Conservation (phyloP, 2,113 vertebrate genomes). For the Prunella fulvescens region DNA sequence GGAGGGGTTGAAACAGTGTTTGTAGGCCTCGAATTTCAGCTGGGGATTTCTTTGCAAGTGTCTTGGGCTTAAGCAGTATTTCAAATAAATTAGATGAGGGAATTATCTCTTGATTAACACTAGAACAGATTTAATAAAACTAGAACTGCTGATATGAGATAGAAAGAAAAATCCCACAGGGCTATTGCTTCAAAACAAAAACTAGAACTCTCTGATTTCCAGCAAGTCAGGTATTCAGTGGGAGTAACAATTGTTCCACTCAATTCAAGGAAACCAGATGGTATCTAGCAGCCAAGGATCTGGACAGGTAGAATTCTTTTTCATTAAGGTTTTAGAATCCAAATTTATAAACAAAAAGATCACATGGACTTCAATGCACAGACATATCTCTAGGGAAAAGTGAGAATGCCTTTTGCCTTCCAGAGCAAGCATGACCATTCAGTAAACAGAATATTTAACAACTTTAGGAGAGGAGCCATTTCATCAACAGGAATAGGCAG, state of each 20-base stretch:
- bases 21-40: not conserved
- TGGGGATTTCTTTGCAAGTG: not conserved
- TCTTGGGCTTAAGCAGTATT: not conserved
- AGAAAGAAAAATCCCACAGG: not conserved
- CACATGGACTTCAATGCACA: not conserved
- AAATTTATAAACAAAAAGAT: not conserved
- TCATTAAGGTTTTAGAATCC: not conserved
- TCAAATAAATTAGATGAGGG: constrained; percentile 21
- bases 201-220: not conserved
- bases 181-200: not conserved
- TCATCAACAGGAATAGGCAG: not conserved
- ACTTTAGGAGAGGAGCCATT: not conserved
- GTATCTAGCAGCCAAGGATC: not conserved
- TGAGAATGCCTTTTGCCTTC: not conserved
- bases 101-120: constrained; percentile 9
- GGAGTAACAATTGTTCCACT: not conserved
- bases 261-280: not conserved
- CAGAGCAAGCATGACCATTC: not conserved
- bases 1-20: not conserved
- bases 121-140: constrained; percentile 36
- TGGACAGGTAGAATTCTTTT: not conserved
- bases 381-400: not conserved
- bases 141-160: not conserved
- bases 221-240: not conserved
- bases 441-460: not conserved